A percentile compares a stretch with the other conserved stretches of the same genome.
Evolutionary conservation across 2,113 vertebrate species (phyloP).

Genomic region (Actenoides lindsayi): DNA sequence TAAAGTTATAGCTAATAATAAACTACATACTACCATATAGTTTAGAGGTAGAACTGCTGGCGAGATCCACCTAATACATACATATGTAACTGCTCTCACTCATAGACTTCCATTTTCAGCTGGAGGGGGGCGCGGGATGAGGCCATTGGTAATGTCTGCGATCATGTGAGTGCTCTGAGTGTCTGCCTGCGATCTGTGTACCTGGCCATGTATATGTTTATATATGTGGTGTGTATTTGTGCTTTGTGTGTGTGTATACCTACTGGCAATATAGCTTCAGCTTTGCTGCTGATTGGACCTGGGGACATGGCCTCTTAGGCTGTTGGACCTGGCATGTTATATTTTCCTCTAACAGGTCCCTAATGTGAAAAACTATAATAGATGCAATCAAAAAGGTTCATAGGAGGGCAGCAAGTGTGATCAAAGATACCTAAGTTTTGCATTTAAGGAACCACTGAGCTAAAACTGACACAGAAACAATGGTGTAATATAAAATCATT

Average conservation of each 20-base stretch:
- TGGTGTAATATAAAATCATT: background rate
- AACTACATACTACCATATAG: background rate
- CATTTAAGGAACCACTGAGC: background rate
- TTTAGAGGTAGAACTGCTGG: background rate
- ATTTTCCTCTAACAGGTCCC: background rate
- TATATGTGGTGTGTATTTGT: background rate
- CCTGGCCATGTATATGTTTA: rapidly evolving
- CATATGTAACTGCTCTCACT: background rate
- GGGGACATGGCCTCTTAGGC: background rate
- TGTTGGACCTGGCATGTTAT: background rate
- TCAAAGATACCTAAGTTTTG: background rate
- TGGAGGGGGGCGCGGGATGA: background rate
- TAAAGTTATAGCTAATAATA: background rate
- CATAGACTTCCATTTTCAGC: background rate
- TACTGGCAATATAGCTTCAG: background rate
- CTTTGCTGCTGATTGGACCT: background rate
- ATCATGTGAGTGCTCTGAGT: background rate
- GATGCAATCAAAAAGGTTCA: background rate
- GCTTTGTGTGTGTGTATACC: background rate
- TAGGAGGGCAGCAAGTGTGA: background rate
- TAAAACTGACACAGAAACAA: background rate
- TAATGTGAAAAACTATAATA: background rate
- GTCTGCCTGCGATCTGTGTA: background rate
- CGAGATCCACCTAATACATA: background rate
- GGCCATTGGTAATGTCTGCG: background rate